These are phyloP conservation scores for Macropus fuliginosus DNA, from an alignment of 2,797 vertebrate species.

Conservation along the genomic window DNA sequence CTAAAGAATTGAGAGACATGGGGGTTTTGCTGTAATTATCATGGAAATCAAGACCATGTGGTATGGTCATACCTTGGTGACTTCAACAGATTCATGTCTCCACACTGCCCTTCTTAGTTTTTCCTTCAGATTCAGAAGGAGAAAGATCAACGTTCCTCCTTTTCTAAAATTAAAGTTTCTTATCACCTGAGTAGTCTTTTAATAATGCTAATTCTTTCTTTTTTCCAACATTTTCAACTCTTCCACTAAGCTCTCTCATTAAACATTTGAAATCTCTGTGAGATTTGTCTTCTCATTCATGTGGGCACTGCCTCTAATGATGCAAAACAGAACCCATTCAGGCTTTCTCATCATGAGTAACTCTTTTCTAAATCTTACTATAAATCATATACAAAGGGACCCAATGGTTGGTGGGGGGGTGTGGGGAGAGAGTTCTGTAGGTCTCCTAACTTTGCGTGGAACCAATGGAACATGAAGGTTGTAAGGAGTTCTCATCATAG, in stretches of 20 bases:
- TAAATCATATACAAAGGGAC: not conserved
- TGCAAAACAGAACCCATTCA: not conserved
- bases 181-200: not conserved
- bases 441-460: not conserved
- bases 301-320: not conserved
- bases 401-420: not conserved
- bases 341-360: not conserved
- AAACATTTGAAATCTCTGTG: not conserved
- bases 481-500: not conserved
- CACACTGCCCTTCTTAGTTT: not conserved
- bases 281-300: not conserved
- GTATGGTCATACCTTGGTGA: not conserved
- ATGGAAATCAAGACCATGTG: not conserved
- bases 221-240: conserved; percentile 6
- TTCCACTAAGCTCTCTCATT: not conserved
- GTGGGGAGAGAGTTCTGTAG: not conserved
- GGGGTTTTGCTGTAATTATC: not conserved
- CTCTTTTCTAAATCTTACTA: not conserved
- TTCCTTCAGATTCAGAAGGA: conserved; percentile 31
- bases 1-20: not conserved
- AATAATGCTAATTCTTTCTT: not conserved
- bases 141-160: conserved; percentile 3
- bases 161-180: conserved; percentile 27
- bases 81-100: not conserved
- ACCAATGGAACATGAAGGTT: not conserved